A percentile compares a stretch with the other conserved stretches of the same genome.
Conservation (phyloP, 2,888 invertebrate species). For the Mythimna vitellina region DNA sequence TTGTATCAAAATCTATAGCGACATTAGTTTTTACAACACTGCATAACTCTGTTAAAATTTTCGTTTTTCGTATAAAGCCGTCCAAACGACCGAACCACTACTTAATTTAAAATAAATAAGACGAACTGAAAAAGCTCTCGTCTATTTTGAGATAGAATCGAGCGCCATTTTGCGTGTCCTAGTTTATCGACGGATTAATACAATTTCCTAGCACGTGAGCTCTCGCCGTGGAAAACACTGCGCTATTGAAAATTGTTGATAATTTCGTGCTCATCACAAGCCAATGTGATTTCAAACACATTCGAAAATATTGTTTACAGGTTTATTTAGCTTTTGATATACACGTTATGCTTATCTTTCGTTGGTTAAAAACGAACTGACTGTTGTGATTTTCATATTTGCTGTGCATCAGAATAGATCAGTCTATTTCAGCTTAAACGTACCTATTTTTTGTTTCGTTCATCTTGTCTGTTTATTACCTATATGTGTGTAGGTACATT, state of each 20-base stretch:
- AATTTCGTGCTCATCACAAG: conserved; percentile 60
- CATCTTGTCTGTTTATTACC: background rate
- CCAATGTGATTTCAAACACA: conserved; percentile 45
- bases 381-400: conserved; percentile 10
- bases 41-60: conserved; percentile 51
- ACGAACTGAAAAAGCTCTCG: conserved; percentile 69
- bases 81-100: conserved; percentile 58
- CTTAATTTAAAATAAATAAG: conserved; percentile 72
- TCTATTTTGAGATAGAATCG: conserved; percentile 72
- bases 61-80: conserved; percentile 51
- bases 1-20: conserved; percentile 37
- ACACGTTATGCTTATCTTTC: conserved; percentile 7
- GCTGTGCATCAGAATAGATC: conserved; percentile 19
- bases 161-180: conserved; percentile 71
- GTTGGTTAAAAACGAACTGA: conserved; percentile 7
- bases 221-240: conserved; percentile 63
- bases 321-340: conserved; percentile 16
- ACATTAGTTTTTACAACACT: conserved; percentile 58
- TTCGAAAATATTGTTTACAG: conserved; percentile 42
- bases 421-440: conserved; percentile 15
- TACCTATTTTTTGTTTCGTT: too few relatives aligned
- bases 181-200: conserved; percentile 72
- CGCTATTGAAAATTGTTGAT: conserved; percentile 63
- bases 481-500: too few relatives aligned
- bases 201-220: conserved; percentile 67